Evolutionary conservation across 2,113 vertebrate genomes (phyloP), one percentile per base, ranked within the genome.

Genomic region (Dunckerocampus dactyliophorus): DNA sequence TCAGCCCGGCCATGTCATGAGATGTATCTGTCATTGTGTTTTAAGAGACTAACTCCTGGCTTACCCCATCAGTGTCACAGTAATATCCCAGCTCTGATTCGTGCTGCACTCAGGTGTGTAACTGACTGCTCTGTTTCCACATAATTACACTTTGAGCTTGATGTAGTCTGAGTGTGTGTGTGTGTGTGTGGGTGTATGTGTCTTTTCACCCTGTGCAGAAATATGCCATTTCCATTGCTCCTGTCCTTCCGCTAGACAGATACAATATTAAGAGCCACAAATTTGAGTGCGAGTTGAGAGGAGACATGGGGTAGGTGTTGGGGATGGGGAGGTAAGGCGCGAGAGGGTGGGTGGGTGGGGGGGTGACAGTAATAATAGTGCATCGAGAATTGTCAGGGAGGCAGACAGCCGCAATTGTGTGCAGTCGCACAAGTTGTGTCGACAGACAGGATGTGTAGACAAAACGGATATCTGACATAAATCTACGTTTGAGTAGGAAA

Each of bases 221-320:
- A 85, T 84, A 85, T 87, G 86, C 84, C 85, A 89, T 83, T 88
- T 89, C 80, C 76, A 67, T 31, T 88, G 83, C 82, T 85, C 81
- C 80, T 82, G 84, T 87, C 84, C 82, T 80, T 87, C 76, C 78
- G 69, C 17, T 60, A 80, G 87, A 89, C 84, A 84, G 82, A 88
- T 87, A 84, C 85, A 87, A 84, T 85, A 87, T 87, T 88, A 85
- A 87, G 84, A 86, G 81, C 83, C 84, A 88, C 76, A 85, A 83
- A 86, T 82, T 77, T 81, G 81, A 82, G 75, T 81, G 81, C 63
- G 82, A 88, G 73, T 76, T 72, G 85, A 60, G 46, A 47, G 56
- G 37, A 59, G 59, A 60, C 17, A 1, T 60, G 46, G 60, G 56
- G 24, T 20, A 58, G 57, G 47, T 21, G 10, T 57, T 19, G 48